Evolutionary conservation across 1,140 invertebrate species (phyloP), one percentile per base, ranked within the genome.

Genomic region (Pinna nobilis): DNA sequence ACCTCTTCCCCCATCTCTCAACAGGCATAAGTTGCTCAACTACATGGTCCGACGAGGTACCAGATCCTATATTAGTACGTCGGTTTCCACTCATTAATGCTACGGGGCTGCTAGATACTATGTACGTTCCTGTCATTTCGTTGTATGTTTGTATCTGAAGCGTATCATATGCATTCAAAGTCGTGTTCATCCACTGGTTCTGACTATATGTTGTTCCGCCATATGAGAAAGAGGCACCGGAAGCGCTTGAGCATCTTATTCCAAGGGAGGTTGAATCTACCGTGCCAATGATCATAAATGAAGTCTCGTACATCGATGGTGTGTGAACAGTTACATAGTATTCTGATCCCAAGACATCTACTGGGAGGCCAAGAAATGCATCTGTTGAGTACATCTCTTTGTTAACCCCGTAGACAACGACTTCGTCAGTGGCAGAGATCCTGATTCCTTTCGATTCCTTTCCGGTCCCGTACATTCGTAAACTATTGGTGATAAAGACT

Each of bases 321-420:
- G 28, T 41, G 64, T 75, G 83, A 1, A 70, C 55, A 1, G 81
- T 49, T 13, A 72, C 49, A 64, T 79, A 84, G 50, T 85, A 84
- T n/a, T 78, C 70, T 6, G 28, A 64, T n/a, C 79, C 77, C 13
- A 84, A 41, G 5, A 76, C 77, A 39, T 82, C 66, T 11, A 70
- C 39, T 2, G 84, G 84, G 13, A 85, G 53, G 5, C 81, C 82
- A 11, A 85, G 51, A 63, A 77, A 85, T 15, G 74, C 82, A 65
- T 85, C 84, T 4, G 57, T 74, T 5, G 82, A 78, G 32, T 74
- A 77, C 1, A 37, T 53, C 41, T 79, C 70, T 49, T 81, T 82
- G 70, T 82, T 84, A 2, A 77, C 68, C 15, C 74, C 72, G 50
- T 78, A 84, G 11, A 82, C 73, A 11, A 75, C 59, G 0, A 84